Evolutionary conservation across 2,113 vertebrate species (phyloP), one percentile per base, ranked within the genome.

Genomic region (Trachemys scripta): DNA sequence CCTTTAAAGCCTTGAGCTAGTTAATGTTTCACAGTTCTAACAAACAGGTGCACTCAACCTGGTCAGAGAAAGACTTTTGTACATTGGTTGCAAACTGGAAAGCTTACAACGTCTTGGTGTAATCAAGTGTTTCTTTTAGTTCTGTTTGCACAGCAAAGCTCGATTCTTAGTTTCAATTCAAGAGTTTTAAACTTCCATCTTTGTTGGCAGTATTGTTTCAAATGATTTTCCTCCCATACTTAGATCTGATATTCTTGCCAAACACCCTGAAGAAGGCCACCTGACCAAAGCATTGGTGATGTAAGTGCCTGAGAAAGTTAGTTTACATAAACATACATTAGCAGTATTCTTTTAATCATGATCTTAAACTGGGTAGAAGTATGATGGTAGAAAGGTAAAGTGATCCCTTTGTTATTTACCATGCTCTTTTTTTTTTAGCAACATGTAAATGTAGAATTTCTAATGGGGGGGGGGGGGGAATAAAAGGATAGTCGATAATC

Each of bases 241-340:
- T 47, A 78, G 75, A 78, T 47, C 42, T 45, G 42, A 78, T 42
- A 78, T 92, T 95, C 91, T 85, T 93, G 96, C 92, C 96, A 97
- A 87, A 96, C 49, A 87, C 42, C 47, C 65, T 95, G 90, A 96
- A 95, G 92, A 92, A 94, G 89, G 91, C 89, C 96, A 95, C 91
- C 91, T 97, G 96, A 94, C 96, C 91, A 49, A 97, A 88, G 92
- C 93, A 93, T 90, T 72, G n/a, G 95, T 69, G 93, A 93, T 88
- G 84, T 84, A 19, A 92, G n/a, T 69, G 35, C 75, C 87, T 85
- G 82, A 84, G 57, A 56, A 88, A 91, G 75, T 93, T 95, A 38
- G 65, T 83, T 38, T 10, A 87, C 88, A 17, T 80, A 24, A 69
- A 59, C 81, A n/a, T 80, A 5, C 38, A 51, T 69, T 81, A 93